Evolutionary conservation across 2,797 vertebrate species (phyloP), one percentile per base, ranked within the genome.

Genomic region (Syndactyla subalaris): DNA sequence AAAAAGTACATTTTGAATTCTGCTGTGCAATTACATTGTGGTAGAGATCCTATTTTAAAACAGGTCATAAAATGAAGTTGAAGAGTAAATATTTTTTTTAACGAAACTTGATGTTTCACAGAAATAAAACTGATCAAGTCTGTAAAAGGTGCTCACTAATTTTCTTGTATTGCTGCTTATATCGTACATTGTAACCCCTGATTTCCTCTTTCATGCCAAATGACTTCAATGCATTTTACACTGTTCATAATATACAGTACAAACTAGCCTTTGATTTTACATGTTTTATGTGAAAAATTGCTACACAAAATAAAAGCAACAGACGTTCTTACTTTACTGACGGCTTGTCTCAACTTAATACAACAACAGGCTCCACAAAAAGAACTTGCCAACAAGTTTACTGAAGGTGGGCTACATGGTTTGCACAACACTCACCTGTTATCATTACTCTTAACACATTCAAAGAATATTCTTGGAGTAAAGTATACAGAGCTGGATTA

Each of bases 221-320:
- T 52, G 21, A 89, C 52, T 84, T 76, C n/a, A 79, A 92, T 83
- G 55, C 30, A 49, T 93, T 95, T 81, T 70, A 49, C 45, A 84
- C 55, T 70, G 81, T 58, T 32, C 7, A 23, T 29, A 68, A 65
- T 68, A 91, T 32, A 55, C 7, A 3, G 16, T 58, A 68, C 26
- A 68, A 83, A 68, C 55, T 46, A 89, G 58, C 5, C 30, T 63
- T 63, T 58, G 41, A 45, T 58, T 92, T 93, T 88, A 85, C 36
- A 32, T 46, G 77, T 73, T 81, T 57, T 82, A 92, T 0, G 0
- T 51, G 43, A 89, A 87, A 86, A 93, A 71, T 11, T 76, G 32
- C 63, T 86, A 85, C 32, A 86, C 10, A 81, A 76, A 97, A 96
- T 96, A 95, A 95, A 96, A 85, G 41, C 43, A 63, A 41, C 12